Conservation (phyloP, 1,140 invertebrate species). For the Ceratitis capitata region DNA sequence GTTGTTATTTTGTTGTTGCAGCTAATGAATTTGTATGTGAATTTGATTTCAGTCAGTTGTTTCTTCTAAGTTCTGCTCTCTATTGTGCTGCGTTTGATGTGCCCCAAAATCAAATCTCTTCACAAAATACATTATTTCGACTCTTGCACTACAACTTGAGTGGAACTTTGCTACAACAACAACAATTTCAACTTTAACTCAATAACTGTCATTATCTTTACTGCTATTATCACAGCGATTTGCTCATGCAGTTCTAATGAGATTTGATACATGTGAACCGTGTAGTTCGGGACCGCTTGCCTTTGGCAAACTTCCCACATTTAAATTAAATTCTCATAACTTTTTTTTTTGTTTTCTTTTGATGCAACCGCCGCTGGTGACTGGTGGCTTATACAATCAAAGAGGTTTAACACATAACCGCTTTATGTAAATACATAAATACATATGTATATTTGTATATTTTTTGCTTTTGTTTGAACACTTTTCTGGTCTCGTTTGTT, state of each 20-base stretch:
- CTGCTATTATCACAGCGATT: background rate
- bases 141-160: background rate
- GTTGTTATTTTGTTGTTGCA: background rate
- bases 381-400: background rate
- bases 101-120: background rate
- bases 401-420: background rate
- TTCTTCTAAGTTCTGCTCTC: too few species aligned
- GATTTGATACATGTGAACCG: background rate
- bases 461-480: background rate
- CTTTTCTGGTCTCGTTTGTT: background rate
- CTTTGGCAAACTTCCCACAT: conserved; percentile 30
- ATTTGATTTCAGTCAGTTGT: background rate
- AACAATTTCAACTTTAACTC: too few species aligned
- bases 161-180: too few species aligned
- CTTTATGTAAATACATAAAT: background rate
- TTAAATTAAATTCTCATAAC: background rate
- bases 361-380: background rate
- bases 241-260: background rate
- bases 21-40: conserved; percentile 21
- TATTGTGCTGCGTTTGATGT: background rate
- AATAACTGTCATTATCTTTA: background rate
- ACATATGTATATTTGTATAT: background rate
- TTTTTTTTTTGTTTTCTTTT: background rate
- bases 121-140: conserved; percentile 9
- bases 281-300: background rate